Evolutionary conservation across 2,888 invertebrate genomes (phyloP), one percentile per base, ranked within the genome.

Genomic region (Caenorhabditis auriculariae): DNA sequence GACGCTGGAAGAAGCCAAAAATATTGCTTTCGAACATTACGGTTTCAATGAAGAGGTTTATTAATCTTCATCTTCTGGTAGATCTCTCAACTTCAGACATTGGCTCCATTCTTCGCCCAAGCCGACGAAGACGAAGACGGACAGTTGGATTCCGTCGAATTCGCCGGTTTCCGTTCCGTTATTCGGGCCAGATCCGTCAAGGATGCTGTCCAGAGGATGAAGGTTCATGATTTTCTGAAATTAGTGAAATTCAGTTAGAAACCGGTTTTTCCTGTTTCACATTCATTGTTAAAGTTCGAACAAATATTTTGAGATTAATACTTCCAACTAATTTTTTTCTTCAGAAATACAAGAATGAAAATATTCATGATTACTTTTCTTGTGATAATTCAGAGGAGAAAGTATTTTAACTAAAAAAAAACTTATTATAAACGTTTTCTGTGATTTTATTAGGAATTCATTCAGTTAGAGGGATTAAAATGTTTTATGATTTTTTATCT

Each of bases 111-210:
- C 66, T 79, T 79, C 45, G 79, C 71, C 3, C 78, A 79, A 52
- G 79, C 79, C 19, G 79, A 79, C 49, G 79, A 79, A 51, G 77
- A 79, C 51, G 79, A 79, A 44, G 76, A 79, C 56, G 74, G 74
- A 5, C 72, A 77, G 39, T 55, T 79, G 66, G 76, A 80, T 54
- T 59, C 72, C 15, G 77, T 79, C 7, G 79, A 80, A 45, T 79
- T 79, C 51, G 79, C 79, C 43, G 78, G 78, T 7, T 79, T 79
- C 61, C 60, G 79, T 32, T 71, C 74, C 1, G 72, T 72, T 9
- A 72, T 72, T 27, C 56, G 72, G 6, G 54, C 59, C 7, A 42
- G 68, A 32, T 69, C 72, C 0, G 72, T 72, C 4, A 66, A 53
- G 23, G 61, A 70, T 46, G 72, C 72, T n/a, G 57, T 70, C 35